These are phyloP conservation scores for Pseudomyrmex pallidus DNA, from an alignment of 1,140 invertebrate genomes.

Conservation along the genomic window DNA sequence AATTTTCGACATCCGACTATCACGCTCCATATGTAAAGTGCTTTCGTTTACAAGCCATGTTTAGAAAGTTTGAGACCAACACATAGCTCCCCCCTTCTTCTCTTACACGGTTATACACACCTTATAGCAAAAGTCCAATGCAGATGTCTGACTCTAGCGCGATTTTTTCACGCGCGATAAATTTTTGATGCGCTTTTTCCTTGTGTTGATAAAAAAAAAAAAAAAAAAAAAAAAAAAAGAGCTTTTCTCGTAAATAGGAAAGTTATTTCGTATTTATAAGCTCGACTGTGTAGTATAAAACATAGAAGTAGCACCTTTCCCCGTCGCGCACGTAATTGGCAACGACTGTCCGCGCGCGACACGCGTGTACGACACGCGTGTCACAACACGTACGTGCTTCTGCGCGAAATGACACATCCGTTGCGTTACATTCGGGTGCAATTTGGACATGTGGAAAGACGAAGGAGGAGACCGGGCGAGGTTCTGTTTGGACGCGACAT, in stretches of 20 bases:
- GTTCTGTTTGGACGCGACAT: constrained; percentile 29
- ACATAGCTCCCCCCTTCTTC: too few relatives aligned
- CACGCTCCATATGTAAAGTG: not conserved
- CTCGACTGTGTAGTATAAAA: not conserved
- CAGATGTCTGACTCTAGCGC: not conserved
- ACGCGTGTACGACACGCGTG: constrained; percentile 20
- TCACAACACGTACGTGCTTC: constrained; percentile 29
- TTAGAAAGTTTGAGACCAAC: too few relatives aligned
- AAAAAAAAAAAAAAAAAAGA: not conserved
- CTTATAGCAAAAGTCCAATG: not conserved
- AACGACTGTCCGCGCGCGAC: not conserved
- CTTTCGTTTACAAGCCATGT: not conserved
- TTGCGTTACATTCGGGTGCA: constrained; percentile 26
- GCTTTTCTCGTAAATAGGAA: not conserved
- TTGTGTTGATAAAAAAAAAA: not conserved
- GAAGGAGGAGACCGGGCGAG: constrained; percentile 28
- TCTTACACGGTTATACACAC: too few relatives aligned
- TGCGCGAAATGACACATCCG: constrained; percentile 33
- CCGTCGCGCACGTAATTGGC: not conserved
- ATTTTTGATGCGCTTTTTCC: not conserved
- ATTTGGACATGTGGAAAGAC: constrained; percentile 30
- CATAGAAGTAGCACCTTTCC: not conserved
- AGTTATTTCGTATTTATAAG: constrained; percentile 10
- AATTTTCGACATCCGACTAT: not conserved
- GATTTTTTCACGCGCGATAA: not conserved